Conservation (phyloP, 2,888 invertebrate species). For the Chloroclysta siterata region DNA sequence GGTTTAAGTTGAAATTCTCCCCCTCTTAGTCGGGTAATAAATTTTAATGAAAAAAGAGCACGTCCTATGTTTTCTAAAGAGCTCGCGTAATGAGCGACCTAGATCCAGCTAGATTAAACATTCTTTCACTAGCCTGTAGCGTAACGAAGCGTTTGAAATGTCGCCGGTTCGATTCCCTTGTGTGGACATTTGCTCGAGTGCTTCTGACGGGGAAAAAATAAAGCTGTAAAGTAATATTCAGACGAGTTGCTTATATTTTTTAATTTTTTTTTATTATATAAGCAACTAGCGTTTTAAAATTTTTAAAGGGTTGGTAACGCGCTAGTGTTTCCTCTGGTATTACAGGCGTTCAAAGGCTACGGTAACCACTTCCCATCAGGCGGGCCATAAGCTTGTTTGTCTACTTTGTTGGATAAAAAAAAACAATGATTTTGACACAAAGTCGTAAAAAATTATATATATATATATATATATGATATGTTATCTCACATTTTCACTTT, state of each 20-base stretch:
- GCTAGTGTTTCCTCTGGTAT: no score
- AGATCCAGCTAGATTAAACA: constrained; percentile 31
- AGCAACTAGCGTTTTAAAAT: no score
- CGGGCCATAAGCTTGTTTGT: no score
- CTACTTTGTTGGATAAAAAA: no score
- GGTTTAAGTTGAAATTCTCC: background rate
- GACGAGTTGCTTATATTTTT: background rate
- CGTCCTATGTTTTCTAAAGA: constrained; percentile 19
- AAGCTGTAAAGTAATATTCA: background rate
- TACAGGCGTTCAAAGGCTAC: no score
- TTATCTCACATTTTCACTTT: no score
- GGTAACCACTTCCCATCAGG: no score
- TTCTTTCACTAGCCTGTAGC: constrained; percentile 16
- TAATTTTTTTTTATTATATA: no score
- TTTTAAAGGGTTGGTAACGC: no score
- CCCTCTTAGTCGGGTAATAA: background rate
- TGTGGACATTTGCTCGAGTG: constrained; percentile 8
- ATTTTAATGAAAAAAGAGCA: constrained; percentile 10
- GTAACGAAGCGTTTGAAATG: constrained; percentile 12
- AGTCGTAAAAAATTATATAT: no score
- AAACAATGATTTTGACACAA: no score
- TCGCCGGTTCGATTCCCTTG: constrained; percentile 14
- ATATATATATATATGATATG: no score
- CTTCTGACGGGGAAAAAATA: background rate
- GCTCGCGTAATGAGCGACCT: constrained; percentile 27